phyloP scores from a whole-genome alignment of 2,888 invertebrate species.

The Chloromyia formosa region DNA sequence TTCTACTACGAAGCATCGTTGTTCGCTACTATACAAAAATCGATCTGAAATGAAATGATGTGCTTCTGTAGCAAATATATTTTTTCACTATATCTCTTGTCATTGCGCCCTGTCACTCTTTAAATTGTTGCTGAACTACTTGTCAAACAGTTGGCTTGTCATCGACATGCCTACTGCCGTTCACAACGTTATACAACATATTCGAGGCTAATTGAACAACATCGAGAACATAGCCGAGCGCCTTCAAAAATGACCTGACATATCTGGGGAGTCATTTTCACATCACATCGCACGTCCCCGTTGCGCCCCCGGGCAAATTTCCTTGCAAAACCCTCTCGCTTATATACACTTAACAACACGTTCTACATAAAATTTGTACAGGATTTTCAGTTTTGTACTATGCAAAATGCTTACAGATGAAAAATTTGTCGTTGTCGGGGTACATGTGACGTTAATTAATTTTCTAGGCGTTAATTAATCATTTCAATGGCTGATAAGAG shows the following conservation, averaged over 20 bases:
- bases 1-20: no score
- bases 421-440: slow-evolving; percentile 47
- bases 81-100: no score
- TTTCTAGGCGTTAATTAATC: slow-evolving; percentile 50
- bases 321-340: background rate
- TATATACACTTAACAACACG: background rate
- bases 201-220: slow-evolving; percentile 39
- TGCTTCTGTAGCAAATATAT: no score
- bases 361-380: slow-evolving; percentile 1
- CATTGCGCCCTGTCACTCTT: background rate
- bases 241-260: no score
- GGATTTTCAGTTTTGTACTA: slow-evolving; percentile 30
- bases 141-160: slow-evolving; percentile 38
- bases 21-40: no score
- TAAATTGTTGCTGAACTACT: slow-evolving; percentile 23
- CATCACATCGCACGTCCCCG: no score
- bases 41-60: no score
- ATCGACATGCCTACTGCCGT: slow-evolving; percentile 11
- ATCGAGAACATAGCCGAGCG: background rate
- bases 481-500: slow-evolving; percentile 50
- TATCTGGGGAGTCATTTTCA: no score
- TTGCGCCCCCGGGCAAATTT: no score
- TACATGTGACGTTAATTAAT: slow-evolving; percentile 50
- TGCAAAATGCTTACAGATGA: slow-evolving; percentile 45
- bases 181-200: slow-evolving; percentile 22